Conservation (phyloP, 1,140 invertebrate species). For the Drosophila azteca region DNA sequence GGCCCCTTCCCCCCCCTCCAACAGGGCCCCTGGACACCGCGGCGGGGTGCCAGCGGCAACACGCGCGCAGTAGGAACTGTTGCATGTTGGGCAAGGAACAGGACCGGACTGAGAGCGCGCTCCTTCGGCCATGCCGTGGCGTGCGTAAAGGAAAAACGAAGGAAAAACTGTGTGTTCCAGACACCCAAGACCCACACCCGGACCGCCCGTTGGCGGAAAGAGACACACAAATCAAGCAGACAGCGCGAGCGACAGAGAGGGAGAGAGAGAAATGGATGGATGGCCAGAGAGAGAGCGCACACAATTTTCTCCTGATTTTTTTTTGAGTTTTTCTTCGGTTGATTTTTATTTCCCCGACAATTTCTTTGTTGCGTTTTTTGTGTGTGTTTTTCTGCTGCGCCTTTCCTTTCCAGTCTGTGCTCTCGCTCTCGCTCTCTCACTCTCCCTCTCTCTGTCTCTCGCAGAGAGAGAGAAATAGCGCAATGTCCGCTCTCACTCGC, state of each 20-base stretch:
- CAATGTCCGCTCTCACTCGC: conserved; percentile 22
- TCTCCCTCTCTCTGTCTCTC: conserved; percentile 35
- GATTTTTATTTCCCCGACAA: conserved; percentile 1
- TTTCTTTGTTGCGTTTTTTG: conserved; percentile 49
- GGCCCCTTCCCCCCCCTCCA: neutral
- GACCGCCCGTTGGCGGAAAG: conserved; percentile 56
- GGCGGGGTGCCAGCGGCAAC: neutral
- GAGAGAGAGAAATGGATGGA: neutral
- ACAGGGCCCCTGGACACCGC: too few species aligned
- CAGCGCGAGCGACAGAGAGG: neutral
- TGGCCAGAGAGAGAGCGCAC: conserved; percentile 13
- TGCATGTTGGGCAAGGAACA: conserved; percentile 16
- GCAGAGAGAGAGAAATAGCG: conserved; percentile 29
- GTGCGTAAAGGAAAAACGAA: conserved; percentile 11
- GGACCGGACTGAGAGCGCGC: neutral
- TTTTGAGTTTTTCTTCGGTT: conserved; percentile 27
- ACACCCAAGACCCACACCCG: conserved; percentile 8
- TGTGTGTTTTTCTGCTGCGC: conserved; percentile 46
- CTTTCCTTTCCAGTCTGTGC: conserved; percentile 45
- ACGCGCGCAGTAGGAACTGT: conserved; percentile 65
- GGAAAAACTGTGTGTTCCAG: conserved; percentile 1
- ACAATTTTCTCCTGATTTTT: conserved; percentile 20
- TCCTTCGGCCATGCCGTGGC: conserved; percentile 27
- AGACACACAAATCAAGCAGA: neutral
- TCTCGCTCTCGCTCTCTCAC: conserved; percentile 33